phyloP scores from a whole-genome alignment of 2,888 invertebrate genomes.

The Cataglyphis cursor region DNA sequence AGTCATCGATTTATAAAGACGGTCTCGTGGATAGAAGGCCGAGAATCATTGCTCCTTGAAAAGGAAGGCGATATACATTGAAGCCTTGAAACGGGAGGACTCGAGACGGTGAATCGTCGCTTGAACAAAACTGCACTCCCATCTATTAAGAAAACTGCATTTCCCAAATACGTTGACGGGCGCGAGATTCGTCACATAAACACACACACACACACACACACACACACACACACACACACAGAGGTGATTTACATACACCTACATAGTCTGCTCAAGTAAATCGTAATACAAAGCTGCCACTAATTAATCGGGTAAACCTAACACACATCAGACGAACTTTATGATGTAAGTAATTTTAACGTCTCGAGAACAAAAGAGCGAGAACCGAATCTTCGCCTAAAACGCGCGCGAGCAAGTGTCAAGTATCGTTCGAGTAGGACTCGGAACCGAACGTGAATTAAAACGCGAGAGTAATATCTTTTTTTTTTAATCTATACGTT shows the following conservation, averaged over 20 bases:
- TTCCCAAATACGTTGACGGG: neutral
- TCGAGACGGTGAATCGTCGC: neutral
- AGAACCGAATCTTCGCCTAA: conserved; percentile 26
- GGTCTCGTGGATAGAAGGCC: neutral
- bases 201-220: no score
- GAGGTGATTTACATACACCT: conserved; percentile 55
- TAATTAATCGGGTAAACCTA: conserved; percentile 79
- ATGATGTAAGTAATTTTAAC: conserved; percentile 72
- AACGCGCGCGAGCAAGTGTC: conserved; percentile 41
- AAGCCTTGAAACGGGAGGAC: neutral
- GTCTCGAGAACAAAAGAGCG: conserved; percentile 34
- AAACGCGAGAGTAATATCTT: conserved; percentile 8
- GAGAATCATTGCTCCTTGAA: neutral
- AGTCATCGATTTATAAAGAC: neutral
- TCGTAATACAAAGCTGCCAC: conserved; percentile 83
- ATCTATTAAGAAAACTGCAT: neutral
- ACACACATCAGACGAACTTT: conserved; percentile 71
- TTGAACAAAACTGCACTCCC: conserved; percentile 41
- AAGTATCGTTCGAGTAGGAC: conserved; percentile 29
- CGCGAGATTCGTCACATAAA: conserved; percentile 9
- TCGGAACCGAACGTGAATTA: neutral
- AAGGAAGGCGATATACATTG: conserved; percentile 1
- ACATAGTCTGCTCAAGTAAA: conserved; percentile 82
- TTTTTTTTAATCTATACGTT: conserved; percentile 6
- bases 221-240: no score